These are phyloP conservation scores for Scaptomyza cyrtandrae DNA, from an alignment of 2,888 invertebrate genomes.

Conservation along the genomic window DNA sequence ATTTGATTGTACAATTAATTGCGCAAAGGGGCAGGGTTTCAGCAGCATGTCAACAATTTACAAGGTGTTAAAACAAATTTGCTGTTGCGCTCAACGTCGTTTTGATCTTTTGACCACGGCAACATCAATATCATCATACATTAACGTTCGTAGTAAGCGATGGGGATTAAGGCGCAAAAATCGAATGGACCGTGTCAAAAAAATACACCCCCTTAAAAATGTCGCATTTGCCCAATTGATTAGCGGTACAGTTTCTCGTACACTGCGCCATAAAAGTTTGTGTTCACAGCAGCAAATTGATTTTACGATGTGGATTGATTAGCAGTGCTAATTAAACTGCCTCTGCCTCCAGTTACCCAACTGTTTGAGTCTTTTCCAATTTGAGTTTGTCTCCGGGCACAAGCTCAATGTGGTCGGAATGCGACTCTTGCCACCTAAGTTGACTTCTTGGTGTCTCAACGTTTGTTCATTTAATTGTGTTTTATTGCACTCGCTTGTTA, in stretches of 20 bases:
- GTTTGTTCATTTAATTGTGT: slow-evolving; percentile 8
- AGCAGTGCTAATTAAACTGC: slow-evolving; percentile 35
- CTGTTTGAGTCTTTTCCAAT: slow-evolving; percentile 38
- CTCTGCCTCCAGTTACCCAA: slow-evolving; percentile 7
- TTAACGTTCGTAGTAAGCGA: slow-evolving; percentile 4
- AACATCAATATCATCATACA: slow-evolving; percentile 8
- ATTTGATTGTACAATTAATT: background rate
- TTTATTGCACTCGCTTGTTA: slow-evolving; percentile 21
- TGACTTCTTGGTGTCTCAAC: slow-evolving; percentile 31
- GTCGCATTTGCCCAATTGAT: slow-evolving; percentile 68
- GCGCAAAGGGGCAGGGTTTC: background rate
- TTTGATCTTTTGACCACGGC: background rate
- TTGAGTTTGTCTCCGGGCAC: slow-evolving; percentile 11
- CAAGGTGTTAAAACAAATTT: slow-evolving; percentile 38
- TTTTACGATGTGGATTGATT: slow-evolving; percentile 59
- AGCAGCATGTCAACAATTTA: background rate
- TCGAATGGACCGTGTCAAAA: slow-evolving; percentile 30
- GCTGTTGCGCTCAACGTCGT: slow-evolving; percentile 12
- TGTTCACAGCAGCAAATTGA: slow-evolving; percentile 64
- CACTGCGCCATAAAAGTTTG: slow-evolving; percentile 64
- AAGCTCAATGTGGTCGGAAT: slow-evolving; percentile 8
- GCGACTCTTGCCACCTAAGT: slow-evolving; percentile 20
- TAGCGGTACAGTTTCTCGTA: slow-evolving; percentile 56
- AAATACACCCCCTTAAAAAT: slow-evolving; percentile 51
- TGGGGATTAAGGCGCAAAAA: slow-evolving; percentile 42